Evolutionary conservation across 2,113 vertebrate species (phyloP).

Genomic region (Callopanchax toddi): DNA sequence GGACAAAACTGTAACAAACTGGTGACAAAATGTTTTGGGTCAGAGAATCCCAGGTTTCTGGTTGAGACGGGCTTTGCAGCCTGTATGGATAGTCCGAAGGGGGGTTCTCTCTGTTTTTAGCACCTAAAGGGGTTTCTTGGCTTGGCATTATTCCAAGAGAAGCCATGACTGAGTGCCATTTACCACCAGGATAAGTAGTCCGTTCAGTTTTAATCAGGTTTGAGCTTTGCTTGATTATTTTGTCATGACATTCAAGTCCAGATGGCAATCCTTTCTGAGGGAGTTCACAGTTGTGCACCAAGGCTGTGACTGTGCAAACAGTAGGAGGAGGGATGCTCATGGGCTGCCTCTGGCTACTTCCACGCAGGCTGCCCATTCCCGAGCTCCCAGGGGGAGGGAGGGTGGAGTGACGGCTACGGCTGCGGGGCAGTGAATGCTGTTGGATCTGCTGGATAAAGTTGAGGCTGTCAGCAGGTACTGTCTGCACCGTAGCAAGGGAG

Average conservation of each 20-base stretch:
- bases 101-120: slow-evolving; percentile 66
- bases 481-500: slow-evolving; percentile 80
- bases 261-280: slow-evolving; percentile 50
- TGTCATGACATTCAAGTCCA: slow-evolving; percentile 62
- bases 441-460: slow-evolving; percentile 83
- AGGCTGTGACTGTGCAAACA: slow-evolving; percentile 53
- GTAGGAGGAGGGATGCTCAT: slow-evolving; percentile 51
- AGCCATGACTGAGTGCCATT: slow-evolving; percentile 77
- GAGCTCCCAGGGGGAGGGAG: slow-evolving; percentile 65
- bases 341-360: slow-evolving; percentile 59
- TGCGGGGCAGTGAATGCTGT: slow-evolving; percentile 82
- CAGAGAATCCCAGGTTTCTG: slow-evolving; percentile 58
- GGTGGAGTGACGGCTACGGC: slow-evolving; percentile 76
- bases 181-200: slow-evolving; percentile 48
- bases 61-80: slow-evolving; percentile 60
- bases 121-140: slow-evolving; percentile 62
- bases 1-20: slow-evolving; percentile 51
- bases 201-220: slow-evolving; percentile 60
- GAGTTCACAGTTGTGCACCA: slow-evolving; percentile 59
- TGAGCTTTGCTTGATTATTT: slow-evolving; percentile 58
- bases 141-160: slow-evolving; percentile 78
- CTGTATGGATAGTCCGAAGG: slow-evolving; percentile 72
- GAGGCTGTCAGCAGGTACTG: slow-evolving; percentile 80
- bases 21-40: slow-evolving; percentile 57
- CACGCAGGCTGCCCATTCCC: slow-evolving; percentile 63